These are phyloP conservation scores for Zaprionus capensis DNA, from an alignment of 1,140 invertebrate species.

Conservation along the genomic window DNA sequence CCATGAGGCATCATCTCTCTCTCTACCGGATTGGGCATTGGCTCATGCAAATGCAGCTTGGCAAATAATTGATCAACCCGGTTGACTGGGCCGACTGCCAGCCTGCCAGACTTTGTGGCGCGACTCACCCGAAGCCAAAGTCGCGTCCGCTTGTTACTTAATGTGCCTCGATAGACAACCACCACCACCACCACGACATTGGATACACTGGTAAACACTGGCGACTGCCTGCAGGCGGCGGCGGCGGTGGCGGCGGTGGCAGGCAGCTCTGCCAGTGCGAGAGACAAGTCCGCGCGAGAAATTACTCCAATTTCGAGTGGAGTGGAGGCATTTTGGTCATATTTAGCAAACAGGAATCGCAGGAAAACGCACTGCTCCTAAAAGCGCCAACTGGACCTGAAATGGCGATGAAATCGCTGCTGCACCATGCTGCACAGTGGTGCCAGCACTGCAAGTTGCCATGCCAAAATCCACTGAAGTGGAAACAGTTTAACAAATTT, in stretches of 20 bases:
- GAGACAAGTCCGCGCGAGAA: slow-evolving; percentile 54
- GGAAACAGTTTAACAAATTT: too few species aligned
- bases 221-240: slow-evolving; percentile 57
- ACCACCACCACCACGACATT: slow-evolving; percentile 26
- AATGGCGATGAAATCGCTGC: slow-evolving; percentile 82
- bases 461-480: not conserved
- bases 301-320: slow-evolving; percentile 83
- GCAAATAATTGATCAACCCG: slow-evolving; percentile 51
- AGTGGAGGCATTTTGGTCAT: slow-evolving; percentile 78
- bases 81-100: not conserved
- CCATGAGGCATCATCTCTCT: not conserved
- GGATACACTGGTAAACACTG: slow-evolving; percentile 13
- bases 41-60: slow-evolving; percentile 36
- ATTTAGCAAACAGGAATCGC: slow-evolving; percentile 83
- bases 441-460: not conserved
- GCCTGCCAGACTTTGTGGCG: slow-evolving; percentile 62
- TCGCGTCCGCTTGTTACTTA: slow-evolving; percentile 69
- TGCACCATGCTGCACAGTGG: slow-evolving; percentile 38
- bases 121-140: slow-evolving; percentile 26
- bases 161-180: slow-evolving; percentile 54
- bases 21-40: not conserved
- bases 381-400: slow-evolving; percentile 68
- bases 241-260: slow-evolving; percentile 1
- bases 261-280: slow-evolving; percentile 26
- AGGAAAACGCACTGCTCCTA: slow-evolving; percentile 15